These are phyloP conservation scores for Notechis scutatus DNA, from an alignment of 2,113 vertebrate species.

Conservation along the genomic window DNA sequence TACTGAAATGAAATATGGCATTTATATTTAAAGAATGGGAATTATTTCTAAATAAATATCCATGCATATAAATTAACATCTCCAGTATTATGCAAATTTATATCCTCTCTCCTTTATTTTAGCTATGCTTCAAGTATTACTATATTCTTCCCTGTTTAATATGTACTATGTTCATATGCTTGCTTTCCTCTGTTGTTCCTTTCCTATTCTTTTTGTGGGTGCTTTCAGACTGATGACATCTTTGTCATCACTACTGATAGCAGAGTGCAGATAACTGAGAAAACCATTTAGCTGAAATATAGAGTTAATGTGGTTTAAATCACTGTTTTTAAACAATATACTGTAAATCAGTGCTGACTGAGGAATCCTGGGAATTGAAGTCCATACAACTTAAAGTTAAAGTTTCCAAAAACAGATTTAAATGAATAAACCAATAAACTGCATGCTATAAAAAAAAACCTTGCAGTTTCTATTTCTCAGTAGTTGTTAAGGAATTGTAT, in stretches of 20 bases:
- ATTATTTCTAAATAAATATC: background rate
- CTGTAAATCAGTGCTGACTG: background rate
- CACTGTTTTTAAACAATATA: background rate
- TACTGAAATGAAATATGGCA: background rate
- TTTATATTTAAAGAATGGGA: background rate
- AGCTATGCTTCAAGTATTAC: background rate
- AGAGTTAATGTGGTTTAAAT: background rate
- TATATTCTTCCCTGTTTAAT: background rate
- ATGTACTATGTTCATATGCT: background rate
- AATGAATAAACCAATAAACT: background rate
- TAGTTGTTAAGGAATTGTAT: too few species aligned
- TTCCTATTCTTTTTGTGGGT: background rate
- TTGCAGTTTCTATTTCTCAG: background rate
- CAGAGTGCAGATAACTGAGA: background rate
- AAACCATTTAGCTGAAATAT: background rate
- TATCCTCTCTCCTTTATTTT: background rate
- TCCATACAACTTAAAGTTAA: background rate
- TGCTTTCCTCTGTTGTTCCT: background rate
- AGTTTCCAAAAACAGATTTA: background rate
- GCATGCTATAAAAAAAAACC: background rate
- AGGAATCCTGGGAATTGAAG: background rate
- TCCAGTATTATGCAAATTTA: background rate
- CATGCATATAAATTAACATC: background rate
- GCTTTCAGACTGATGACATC: background rate
- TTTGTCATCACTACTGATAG: background rate